Percentiles rank a stretch among this genome's conserved stretches.
These are phyloP conservation scores for Morone saxatilis DNA, from an alignment of 2,113 vertebrate genomes.

Conservation along the genomic window DNA sequence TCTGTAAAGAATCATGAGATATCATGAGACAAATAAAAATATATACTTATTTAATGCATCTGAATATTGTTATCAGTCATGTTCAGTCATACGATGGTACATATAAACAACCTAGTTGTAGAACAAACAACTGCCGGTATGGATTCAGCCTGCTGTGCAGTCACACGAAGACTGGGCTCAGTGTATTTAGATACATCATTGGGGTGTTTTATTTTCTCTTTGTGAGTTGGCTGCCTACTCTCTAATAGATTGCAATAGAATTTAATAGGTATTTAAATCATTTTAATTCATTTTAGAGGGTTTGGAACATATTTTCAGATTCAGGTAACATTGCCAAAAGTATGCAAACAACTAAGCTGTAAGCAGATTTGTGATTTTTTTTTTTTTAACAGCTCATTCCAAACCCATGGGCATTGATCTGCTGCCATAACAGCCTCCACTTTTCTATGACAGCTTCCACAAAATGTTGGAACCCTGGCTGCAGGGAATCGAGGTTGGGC, in stretches of 20 bases:
- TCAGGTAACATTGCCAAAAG: neutral
- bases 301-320: conserved; percentile 1
- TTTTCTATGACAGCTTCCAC: neutral
- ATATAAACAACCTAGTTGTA: neutral
- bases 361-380: neutral
- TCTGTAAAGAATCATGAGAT: neutral
- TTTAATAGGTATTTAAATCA: neutral
- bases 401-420: neutral
- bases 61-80: neutral
- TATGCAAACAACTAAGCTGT: neutral
- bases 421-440: neutral
- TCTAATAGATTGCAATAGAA: neutral
- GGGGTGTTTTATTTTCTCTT: conserved; percentile 19
- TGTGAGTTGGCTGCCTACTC: neutral
- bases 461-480: neutral
- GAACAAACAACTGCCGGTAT: neutral
- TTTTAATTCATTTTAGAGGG: neutral
- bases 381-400: neutral
- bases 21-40: neutral
- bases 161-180: neutral
- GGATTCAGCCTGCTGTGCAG: neutral
- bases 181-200: neutral
- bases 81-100: neutral
- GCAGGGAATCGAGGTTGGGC: neutral
- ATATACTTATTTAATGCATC: neutral